Conservation (phyloP, 2,888 invertebrate genomes). For the Flexamia atlantica region DNA sequence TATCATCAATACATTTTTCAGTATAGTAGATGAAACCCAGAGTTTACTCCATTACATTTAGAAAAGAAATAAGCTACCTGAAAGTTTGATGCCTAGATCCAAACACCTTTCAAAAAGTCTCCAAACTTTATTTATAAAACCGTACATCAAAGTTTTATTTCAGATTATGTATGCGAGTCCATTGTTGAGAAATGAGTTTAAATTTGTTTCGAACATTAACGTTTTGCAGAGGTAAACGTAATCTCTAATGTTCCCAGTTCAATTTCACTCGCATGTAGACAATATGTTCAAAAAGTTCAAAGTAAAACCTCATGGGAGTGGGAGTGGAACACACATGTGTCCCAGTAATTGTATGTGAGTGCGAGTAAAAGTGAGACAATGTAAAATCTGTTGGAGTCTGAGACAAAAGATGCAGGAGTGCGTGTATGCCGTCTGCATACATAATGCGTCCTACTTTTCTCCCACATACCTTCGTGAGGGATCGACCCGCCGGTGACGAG, state of each 20-base stretch:
- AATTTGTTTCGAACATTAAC: too few relatives aligned
- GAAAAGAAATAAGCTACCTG: too few relatives aligned
- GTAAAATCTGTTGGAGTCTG: conserved; percentile 41
- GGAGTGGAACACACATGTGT: not conserved
- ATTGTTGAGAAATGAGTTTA: too few relatives aligned
- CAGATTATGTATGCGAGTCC: too few relatives aligned
- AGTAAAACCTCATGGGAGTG: not conserved
- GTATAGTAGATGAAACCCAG: too few relatives aligned
- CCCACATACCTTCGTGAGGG: conserved; percentile 23
- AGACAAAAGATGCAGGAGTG: conserved; percentile 16
- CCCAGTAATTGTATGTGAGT: not conserved
- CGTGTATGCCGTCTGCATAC: conserved; percentile 52
- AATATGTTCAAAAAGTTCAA: not conserved
- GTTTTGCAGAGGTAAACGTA: not conserved
- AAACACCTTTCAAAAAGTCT: too few relatives aligned
- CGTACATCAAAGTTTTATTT: too few relatives aligned
- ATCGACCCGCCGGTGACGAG: not conserved
- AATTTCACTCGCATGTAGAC: not conserved
- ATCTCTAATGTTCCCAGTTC: not conserved
- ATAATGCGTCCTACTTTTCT: conserved; percentile 52
- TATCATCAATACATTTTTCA: too few relatives aligned
- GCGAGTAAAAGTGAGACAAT: conserved; percentile 46
- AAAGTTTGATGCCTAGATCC: too few relatives aligned
- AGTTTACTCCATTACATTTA: too few relatives aligned
- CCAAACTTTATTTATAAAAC: too few relatives aligned